Conservation (phyloP, 2,888 invertebrate genomes). For the Abscondita cerata region DNA sequence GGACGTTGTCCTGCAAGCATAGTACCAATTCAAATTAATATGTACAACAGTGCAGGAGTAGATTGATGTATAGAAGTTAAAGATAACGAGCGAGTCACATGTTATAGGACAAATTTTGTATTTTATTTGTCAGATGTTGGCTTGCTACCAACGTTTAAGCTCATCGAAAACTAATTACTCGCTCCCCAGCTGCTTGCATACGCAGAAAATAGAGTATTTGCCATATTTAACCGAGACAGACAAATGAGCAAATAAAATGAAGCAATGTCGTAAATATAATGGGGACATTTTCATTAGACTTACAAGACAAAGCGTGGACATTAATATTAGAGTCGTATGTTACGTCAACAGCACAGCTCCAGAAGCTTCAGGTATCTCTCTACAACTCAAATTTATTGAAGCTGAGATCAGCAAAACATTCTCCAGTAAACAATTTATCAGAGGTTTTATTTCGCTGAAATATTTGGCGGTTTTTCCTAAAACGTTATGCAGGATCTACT, state of each 20-base stretch:
- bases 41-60: constrained; percentile 14
- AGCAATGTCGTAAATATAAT: constrained; percentile 35
- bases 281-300: constrained; percentile 32
- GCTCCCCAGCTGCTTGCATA: constrained; percentile 24
- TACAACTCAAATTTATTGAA: constrained; percentile 38
- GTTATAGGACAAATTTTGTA: constrained; percentile 20
- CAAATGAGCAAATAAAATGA: constrained; percentile 33
- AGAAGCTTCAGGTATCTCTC: constrained; percentile 35
- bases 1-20: constrained; percentile 18
- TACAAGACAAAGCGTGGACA: constrained; percentile 34
- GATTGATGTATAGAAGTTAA: constrained; percentile 15
- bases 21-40: constrained; percentile 33
- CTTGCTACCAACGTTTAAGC: constrained; percentile 29
- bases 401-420: constrained; percentile 39
- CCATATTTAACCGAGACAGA: constrained; percentile 21
- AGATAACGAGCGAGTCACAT: constrained; percentile 23
- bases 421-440: constrained; percentile 40
- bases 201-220: constrained; percentile 20
- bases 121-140: constrained; percentile 24
- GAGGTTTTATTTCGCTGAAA: constrained; percentile 28
- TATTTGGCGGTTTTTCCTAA: constrained; percentile 21
- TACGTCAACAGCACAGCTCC: constrained; percentile 34
- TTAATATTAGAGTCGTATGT: constrained; percentile 35
- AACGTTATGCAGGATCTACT: constrained; percentile 19
- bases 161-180: constrained; percentile 37